These are phyloP conservation scores for Rhinolophus sinicus DNA, from an alignment of 2,113 vertebrate species.

Conservation along the genomic window DNA sequence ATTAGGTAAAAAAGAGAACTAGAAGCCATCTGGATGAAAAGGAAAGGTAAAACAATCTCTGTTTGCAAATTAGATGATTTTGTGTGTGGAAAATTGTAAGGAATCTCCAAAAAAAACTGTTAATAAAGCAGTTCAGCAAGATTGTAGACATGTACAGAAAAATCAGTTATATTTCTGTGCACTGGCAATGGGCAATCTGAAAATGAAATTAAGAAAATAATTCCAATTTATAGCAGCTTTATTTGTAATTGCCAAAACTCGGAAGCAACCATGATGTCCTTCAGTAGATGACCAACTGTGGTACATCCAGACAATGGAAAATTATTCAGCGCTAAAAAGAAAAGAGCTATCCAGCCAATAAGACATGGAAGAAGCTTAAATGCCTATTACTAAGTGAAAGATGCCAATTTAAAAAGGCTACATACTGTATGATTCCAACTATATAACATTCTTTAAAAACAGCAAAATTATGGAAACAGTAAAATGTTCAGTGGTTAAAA, in stretches of 20 bases:
- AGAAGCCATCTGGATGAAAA: not conserved
- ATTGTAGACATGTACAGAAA: not conserved
- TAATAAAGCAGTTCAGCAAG: not conserved
- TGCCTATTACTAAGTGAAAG: not conserved
- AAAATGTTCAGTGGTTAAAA: not conserved
- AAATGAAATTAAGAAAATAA: not conserved
- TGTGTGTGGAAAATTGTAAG: not conserved
- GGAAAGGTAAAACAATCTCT: not conserved
- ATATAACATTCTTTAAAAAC: not conserved
- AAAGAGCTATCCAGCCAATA: not conserved
- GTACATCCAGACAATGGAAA: not conserved
- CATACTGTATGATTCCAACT: not conserved
- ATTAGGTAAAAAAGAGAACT: not conserved
- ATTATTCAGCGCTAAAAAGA: not conserved
- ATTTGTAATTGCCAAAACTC: not conserved
- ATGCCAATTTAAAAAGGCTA: not conserved
- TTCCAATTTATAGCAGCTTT: not conserved
- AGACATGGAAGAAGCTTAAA: not conserved
- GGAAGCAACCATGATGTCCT: not conserved
- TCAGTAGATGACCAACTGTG: not conserved
- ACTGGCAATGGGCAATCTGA: not conserved
- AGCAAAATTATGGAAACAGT: not conserved
- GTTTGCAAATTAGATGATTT: not conserved
- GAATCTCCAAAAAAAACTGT: not conserved
- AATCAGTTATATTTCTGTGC: not conserved